These are phyloP conservation scores for Cisticola juncidis DNA, from an alignment of 2,113 vertebrate species.

Conservation along the genomic window DNA sequence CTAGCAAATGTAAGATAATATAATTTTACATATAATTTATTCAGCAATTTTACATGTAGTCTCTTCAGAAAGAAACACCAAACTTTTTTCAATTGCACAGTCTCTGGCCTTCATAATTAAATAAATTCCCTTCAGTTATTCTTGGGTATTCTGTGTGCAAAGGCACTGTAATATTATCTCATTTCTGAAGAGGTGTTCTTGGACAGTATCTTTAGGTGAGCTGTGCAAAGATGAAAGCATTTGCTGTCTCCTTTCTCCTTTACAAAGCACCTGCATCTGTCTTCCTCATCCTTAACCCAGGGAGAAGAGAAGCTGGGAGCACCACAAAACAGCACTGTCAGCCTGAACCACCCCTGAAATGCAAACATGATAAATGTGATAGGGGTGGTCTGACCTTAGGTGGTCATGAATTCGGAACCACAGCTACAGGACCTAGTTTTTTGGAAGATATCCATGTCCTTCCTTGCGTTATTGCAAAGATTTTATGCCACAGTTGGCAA, in stretches of 20 bases:
- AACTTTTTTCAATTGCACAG: not conserved
- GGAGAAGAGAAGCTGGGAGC: not conserved
- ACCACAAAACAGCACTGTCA: not conserved
- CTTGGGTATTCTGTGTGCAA: not conserved
- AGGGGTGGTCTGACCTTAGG: not conserved
- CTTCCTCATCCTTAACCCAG: rapidly evolving
- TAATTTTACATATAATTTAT: not conserved
- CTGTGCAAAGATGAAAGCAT: not conserved
- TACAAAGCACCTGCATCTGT: rapidly evolving
- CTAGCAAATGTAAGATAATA: not conserved
- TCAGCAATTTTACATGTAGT: not conserved
- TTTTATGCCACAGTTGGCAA: not conserved
- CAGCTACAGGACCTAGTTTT: not conserved
- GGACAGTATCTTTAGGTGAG: not conserved
- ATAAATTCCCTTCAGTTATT: not conserved
- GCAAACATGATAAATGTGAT: rapidly evolving
- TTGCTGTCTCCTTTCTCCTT: not conserved
- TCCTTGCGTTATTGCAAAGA: not conserved
- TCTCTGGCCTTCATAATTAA: not conserved
- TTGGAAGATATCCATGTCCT: not conserved
- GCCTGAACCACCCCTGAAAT: not conserved
- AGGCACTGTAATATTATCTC: not conserved
- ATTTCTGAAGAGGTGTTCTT: not conserved
- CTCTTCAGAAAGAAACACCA: not conserved
- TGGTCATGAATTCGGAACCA: not conserved